Evolutionary conservation across 2,888 invertebrate species (phyloP), one percentile per base, ranked within the genome.

Genomic region (Lacanobia oleracea): DNA sequence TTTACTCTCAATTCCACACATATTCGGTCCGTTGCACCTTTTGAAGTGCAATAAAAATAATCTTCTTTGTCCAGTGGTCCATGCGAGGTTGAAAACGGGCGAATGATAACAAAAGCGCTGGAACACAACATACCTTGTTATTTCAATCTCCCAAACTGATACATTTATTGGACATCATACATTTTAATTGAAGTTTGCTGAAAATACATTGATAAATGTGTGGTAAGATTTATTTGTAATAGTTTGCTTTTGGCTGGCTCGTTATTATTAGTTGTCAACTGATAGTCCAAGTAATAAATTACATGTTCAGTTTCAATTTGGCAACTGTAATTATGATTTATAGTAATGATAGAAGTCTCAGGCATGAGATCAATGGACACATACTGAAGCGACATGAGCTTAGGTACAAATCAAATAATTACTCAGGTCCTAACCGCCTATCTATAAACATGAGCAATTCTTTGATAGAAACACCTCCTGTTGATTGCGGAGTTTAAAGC

Each of bases 21-120:
- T 91, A 90, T 92, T 91, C 92, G 91, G 93, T 91, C 91, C 88
- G 90, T 85, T 94, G 94, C 93, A 93, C 94, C 92, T 93, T 94
- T 93, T 91, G 90, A 89, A 89, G 91, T 90, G 92, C 94, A 94
- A 94, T 94, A 94, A 94, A 95, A 95, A 95, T 94, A 95, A 95
- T 95, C 94, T 93, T 91, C 94, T 94, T 94, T 94, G 93, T 93
- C 88, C 93, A 91, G 82, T 86, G 90, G 90, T 85, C 92, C 92
- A 89, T 88, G 85, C 82, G 87, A 81, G 87, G 88, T 89, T 87
- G 92, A 89, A 90, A 90, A 90, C 91, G 86, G 86, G 81, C 86
- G 87, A 87, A 88, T 88, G 89, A 91, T 91, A 93, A 91, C 93
- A 93, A 91, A 91, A 90, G 86, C 87, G 81, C 67, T 80, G 83